These are phyloP conservation scores for Anguilla anguilla DNA, from an alignment of 2,797 vertebrate genomes.

Conservation along the genomic window DNA sequence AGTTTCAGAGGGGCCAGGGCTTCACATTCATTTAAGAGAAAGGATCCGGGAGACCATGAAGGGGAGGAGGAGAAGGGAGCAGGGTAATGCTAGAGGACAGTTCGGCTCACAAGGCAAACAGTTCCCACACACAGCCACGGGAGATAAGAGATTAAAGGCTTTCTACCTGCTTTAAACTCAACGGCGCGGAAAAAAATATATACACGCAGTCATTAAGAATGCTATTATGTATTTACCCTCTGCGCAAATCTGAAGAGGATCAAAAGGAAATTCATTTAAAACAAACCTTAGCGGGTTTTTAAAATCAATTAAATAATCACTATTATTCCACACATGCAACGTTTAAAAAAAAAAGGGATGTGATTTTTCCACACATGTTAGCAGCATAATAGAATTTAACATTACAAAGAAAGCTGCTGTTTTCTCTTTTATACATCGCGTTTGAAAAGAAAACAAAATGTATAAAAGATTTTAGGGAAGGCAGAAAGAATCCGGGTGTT, in stretches of 20 bases:
- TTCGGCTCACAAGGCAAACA: neutral
- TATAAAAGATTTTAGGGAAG: neutral
- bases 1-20: too few relatives aligned
- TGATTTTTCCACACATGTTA: neutral
- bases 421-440: too few relatives aligned
- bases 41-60: too few relatives aligned
- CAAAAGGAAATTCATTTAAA: neutral
- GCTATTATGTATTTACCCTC: slow-evolving; percentile 7
- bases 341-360: neutral
- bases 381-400: neutral
- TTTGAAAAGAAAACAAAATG: neutral
- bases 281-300: neutral
- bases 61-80: neutral
- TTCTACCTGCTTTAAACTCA: slow-evolving; percentile 7
- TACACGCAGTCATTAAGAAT: neutral
- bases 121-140: neutral
- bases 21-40: neutral
- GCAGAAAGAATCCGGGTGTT: neutral
- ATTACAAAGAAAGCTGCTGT: neutral
- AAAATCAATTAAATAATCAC: neutral
- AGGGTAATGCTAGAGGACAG: neutral
- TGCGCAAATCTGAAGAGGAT: neutral
- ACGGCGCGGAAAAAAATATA: neutral
- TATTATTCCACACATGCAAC: neutral
- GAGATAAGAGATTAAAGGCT: slow-evolving; percentile 21